These are phyloP conservation scores for Lepus timidus DNA, from an alignment of 2,113 vertebrate species.

Conservation along the genomic window DNA sequence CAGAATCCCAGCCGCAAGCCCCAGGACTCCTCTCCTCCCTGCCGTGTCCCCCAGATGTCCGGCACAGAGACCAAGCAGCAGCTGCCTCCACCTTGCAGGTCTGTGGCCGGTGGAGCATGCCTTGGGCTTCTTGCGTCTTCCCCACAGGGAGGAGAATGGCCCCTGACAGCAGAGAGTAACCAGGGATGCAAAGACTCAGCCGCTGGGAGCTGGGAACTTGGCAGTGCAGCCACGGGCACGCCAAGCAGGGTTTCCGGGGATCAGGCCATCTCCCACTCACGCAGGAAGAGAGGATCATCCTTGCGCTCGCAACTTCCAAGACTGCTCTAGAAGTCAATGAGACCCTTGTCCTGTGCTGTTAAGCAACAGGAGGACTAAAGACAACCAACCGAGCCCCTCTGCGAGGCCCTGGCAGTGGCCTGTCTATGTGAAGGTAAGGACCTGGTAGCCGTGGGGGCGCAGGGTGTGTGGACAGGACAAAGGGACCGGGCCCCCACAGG, in stretches of 20 bases:
- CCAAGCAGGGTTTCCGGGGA: neutral
- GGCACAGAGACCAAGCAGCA: slow-evolving; percentile 1
- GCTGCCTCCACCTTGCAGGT: neutral
- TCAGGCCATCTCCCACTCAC: neutral
- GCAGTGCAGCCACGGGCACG: neutral
- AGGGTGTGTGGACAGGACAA: neutral
- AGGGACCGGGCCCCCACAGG: neutral
- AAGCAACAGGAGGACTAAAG: neutral
- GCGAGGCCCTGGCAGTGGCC: too few relatives aligned
- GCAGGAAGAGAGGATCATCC: neutral
- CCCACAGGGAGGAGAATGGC: neutral
- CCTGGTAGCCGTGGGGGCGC: neutral
- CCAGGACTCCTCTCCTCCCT: slow-evolving; percentile 39
- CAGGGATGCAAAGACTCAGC: neutral
- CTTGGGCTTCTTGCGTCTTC: neutral
- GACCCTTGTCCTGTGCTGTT: neutral
- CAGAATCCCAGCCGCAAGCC: slow-evolving; percentile 7
- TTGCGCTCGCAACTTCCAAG: neutral
- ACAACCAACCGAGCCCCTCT: neutral
- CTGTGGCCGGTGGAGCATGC: too few relatives aligned
- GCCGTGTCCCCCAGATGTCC: slow-evolving; percentile 43
- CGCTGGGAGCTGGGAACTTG: neutral
- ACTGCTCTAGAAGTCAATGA: neutral
- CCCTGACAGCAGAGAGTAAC: neutral
- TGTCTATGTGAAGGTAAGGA: neutral